Evolutionary conservation across 2,797 vertebrate species (phyloP), one percentile per base, ranked within the genome.

Genomic region (Chrysocyon brachyurus): DNA sequence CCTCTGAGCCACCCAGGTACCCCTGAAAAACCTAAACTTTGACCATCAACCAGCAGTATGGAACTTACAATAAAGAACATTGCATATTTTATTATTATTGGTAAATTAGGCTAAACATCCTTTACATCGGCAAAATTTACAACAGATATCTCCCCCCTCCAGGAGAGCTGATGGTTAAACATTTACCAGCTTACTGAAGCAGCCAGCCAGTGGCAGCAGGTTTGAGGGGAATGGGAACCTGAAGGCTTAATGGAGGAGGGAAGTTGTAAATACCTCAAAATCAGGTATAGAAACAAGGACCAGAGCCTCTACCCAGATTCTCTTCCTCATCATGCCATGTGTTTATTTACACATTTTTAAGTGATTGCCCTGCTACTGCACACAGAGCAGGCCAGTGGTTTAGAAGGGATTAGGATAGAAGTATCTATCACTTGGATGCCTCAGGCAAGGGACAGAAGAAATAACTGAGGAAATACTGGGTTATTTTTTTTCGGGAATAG

Each of bases 261-360:
- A 63, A 36, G 12, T 72, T 6, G 52, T 72, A 94, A 68, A 92
- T 54, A 87, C 28, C 1, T 68, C 28, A 92, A 64, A 6, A 56
- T 88, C 61, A 81, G 33, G 24, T 87, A 26, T 36, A 81, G 83
- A 90, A 93, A 83, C 36, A 83, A 72, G 54, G 33, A 84, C 57
- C 26, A 40, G 0, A 73, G 24, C 6, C n/a, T 94, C 56, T 68
- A 28, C 12, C 33, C 26, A 52, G 40, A 91, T 54, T 93, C 82
- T 82, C 68, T 82, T 79, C 36, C 46, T 72, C 75, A 28, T 75
- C 66, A 57, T 10, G 24, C 24, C 83, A 59, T 26, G 19, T 68
- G 49, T 12, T 40, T 56, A 92, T 86, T 83, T 95, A 59, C 36
- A 57, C 2, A 86, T 91, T 88, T 88, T 91, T 64, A 85, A 95